Evolutionary conservation across 1,140 invertebrate species (phyloP).

Genomic region (Lasioglossum albipes): DNA sequence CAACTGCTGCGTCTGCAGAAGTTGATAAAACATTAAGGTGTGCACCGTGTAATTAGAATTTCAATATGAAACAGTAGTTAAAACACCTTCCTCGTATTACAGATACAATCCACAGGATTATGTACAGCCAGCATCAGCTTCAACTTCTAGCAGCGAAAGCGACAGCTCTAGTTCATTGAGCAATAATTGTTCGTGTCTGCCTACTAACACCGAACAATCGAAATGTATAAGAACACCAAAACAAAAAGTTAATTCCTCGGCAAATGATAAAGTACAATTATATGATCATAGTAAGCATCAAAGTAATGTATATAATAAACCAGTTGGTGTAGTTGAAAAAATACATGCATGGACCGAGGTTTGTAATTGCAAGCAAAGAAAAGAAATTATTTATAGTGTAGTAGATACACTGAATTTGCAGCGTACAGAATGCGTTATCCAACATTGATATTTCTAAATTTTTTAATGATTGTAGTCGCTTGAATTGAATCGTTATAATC

Average conservation of each 20-base stretch:
- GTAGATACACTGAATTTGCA: not conserved
- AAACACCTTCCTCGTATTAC: constrained; percentile 28
- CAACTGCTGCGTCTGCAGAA: constrained; percentile 57
- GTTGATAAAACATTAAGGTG: constrained; percentile 67
- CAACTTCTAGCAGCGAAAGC: constrained; percentile 55
- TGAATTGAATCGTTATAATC: too few relatives aligned
- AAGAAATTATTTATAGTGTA: constrained; percentile 1
- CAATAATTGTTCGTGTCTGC: constrained; percentile 77
- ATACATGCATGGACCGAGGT: constrained; percentile 69
- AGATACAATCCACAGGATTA: constrained; percentile 76
- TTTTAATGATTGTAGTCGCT: too few relatives aligned
- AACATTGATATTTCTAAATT: too few relatives aligned
- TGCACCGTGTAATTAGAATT: not conserved
- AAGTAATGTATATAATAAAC: constrained; percentile 67
- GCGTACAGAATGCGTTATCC: too few relatives aligned
- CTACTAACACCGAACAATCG: constrained; percentile 62
- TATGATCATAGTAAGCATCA: constrained; percentile 71
- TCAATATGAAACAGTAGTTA: not conserved
- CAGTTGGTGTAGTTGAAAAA: constrained; percentile 71
- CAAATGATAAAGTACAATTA: constrained; percentile 67
- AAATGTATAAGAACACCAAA: constrained; percentile 52
- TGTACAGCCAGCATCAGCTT: constrained; percentile 65
- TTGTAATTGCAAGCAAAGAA: constrained; percentile 20
- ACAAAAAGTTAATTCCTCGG: constrained; percentile 43
- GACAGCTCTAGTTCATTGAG: constrained; percentile 69